Evolutionary conservation across 2,797 vertebrate genomes (phyloP), one percentile per base, ranked within the genome.

Genomic region (Pitangus sulphuratus): DNA sequence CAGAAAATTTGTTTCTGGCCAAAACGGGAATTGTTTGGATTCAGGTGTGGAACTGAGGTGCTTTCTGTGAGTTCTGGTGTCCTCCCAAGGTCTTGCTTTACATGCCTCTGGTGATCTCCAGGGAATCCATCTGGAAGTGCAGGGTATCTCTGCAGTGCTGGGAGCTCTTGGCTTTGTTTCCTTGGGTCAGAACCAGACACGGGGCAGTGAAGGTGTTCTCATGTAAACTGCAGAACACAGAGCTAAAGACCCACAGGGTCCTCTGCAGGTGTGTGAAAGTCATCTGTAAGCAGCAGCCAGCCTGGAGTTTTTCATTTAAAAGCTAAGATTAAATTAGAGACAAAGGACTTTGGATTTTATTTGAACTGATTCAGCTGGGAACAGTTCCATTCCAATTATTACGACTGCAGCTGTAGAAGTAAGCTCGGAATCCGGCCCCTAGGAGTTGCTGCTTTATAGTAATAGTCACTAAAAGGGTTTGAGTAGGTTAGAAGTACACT

Each of bases 21-120:
- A 20, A 13, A 28, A 9, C 11, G 61, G 69, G 33, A 31, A 40
- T 7, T 0, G 2, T 69, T 53, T 57, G 44, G 26, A 5, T 24
- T 66, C 7, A 6, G 56, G 4, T 33, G 1, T 0, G 1, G 58
- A 7, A 0, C 31, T 0, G 0, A 25, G n/a, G 22, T 25, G 24
- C 28, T 40, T 57, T 4, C 17, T 65, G 8, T 9, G 45, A 44
- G 24, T 50, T 77, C 26, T 58, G 53, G 15, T 51, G 56, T 51
- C 15, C 28, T 47, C 16, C 37, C 35, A 39, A 1, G 58, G 2
- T 17, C 18, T 26, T 14, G 14, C 1, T 45, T 35, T 6, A 1
- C 39, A 0, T 2, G 0, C 51, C 35, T 22, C 51, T 54, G 75
- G 39, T 62, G 12, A 9, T 5, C 9, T 42, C 18, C 70, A 37